Base-by-base conservation (phyloP, 37 sponge, comb jelly and placozoan species). In the Sycon ciliatum region DNA sequence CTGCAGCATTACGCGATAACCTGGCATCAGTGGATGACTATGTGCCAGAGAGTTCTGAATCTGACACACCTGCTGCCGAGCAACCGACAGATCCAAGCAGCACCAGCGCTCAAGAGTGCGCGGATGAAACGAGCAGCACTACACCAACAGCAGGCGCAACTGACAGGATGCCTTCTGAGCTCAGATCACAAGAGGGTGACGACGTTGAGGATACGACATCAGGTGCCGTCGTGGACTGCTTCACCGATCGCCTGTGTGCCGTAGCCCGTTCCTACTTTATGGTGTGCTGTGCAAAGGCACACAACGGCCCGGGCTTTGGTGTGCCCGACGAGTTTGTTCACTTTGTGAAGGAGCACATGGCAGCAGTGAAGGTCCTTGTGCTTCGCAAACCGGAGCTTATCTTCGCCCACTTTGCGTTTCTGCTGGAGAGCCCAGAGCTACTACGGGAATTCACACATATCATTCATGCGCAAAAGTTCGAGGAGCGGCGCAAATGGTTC, bases 401-500 rank as follows among this genome's bases (percentile, higher is more conserved):
- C 31, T 91, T 91, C 73, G 84, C 73, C 23, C 92, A 91, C 72
- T 91, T 91, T 73, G 84, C 83, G 61, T 91, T 91, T 40, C 78
- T 91, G 40, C 69, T 91, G 64, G 84, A 86, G 68, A 27, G 72
- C 38, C 75, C 69, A 28, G 84, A 73, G 36, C 82, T 91, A 3
- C 57, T 86, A 16, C 69, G 38, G 5, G 62, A 81, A 27, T 22
- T 13, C 29, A 61, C 65, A 20, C 30, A 24, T 9, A 23, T 5
- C 11, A 23, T 70, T 32, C 38, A 24, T 56, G 23, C 52, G 20
- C 36, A 82, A 82, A 84, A 87, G 7, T 91, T 86, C 80, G 87
- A 91, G 3, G 76, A 76, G 39, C 73, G 95, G 49, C 83, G 83
- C 56, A 78, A 89, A 37, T 94, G 95, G 95, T 94, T 94, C 72